phyloP scores from a whole-genome alignment of 1,140 invertebrate genomes.

The Bilobella aurantiaca region DNA sequence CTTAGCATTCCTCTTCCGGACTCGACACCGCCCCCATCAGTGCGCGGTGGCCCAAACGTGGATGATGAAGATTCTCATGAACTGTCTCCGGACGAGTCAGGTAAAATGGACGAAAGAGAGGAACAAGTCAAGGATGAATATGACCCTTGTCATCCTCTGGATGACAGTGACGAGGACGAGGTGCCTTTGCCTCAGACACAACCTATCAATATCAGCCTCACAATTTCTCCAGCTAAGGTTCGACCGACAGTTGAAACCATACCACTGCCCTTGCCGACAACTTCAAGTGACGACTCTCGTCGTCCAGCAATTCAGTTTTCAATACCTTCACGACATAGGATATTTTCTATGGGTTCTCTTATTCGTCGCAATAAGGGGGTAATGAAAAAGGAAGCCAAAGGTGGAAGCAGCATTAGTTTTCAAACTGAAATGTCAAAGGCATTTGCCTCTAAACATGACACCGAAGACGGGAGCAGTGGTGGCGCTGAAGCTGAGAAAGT shows the following conservation, averaged over 20 bases:
- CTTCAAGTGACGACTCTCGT: constrained; percentile 22
- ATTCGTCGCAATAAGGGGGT: constrained; percentile 32
- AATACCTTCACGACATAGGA: constrained; percentile 28
- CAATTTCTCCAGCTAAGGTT: not conserved
- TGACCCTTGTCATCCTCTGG: constrained; percentile 31
- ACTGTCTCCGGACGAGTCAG: not conserved
- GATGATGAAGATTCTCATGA: constrained; percentile 4
- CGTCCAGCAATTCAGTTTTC: constrained; percentile 34
- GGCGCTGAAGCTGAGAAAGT: constrained; percentile 17
- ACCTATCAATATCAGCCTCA: too few species aligned
- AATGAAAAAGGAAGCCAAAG: constrained; percentile 23
- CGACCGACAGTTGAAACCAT: constrained; percentile 18
- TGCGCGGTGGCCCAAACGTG: not conserved
- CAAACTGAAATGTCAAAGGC: constrained; percentile 25
- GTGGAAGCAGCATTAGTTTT: constrained; percentile 15
- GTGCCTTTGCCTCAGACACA: not conserved
- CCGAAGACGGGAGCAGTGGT: constrained; percentile 16
- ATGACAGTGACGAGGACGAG: constrained; percentile 32
- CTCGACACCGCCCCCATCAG: constrained; percentile 20
- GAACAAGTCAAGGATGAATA: constrained; percentile 21
- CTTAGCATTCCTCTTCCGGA: constrained; percentile 28
- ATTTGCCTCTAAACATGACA: constrained; percentile 20
- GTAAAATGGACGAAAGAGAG: not conserved
- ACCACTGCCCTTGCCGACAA: constrained; percentile 23
- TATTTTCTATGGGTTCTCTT: constrained; percentile 30